These are phyloP conservation scores for Sinella curviseta DNA, from an alignment of 1,140 invertebrate species.

Conservation along the genomic window DNA sequence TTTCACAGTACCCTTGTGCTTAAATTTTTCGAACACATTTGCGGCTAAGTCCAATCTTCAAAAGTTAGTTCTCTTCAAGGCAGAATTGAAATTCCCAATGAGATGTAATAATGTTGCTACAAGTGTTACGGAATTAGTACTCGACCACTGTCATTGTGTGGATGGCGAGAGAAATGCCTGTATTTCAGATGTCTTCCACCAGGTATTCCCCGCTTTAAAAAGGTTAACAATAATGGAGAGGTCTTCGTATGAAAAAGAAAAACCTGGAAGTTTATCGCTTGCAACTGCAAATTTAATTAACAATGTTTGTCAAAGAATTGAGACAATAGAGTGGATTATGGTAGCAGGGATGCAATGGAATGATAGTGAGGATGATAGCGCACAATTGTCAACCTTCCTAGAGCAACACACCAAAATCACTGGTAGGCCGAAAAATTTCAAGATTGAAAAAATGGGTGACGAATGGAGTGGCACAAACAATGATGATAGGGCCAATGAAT, in stretches of 20 bases:
- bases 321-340: background rate
- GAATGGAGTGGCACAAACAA: background rate
- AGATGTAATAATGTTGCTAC: background rate
- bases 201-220: background rate
- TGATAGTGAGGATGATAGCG: background rate
- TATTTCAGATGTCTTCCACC: background rate
- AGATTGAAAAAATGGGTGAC: background rate
- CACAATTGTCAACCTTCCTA: background rate
- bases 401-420: background rate
- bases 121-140: background rate
- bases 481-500: background rate
- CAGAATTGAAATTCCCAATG: background rate
- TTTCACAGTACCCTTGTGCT: background rate
- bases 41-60: background rate
- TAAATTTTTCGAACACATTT: background rate
- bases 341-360: background rate
- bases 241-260: background rate
- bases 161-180: background rate
- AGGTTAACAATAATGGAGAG: background rate
- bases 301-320: background rate
- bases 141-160: background rate
- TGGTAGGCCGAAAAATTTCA: background rate
- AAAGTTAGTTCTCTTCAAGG: background rate
- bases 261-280: background rate
- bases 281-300: no score